Percentiles rank a stretch among this genome's conserved stretches.
Conservation (phyloP, 2,888 invertebrate genomes). For the Habrosyne pyritoides region DNA sequence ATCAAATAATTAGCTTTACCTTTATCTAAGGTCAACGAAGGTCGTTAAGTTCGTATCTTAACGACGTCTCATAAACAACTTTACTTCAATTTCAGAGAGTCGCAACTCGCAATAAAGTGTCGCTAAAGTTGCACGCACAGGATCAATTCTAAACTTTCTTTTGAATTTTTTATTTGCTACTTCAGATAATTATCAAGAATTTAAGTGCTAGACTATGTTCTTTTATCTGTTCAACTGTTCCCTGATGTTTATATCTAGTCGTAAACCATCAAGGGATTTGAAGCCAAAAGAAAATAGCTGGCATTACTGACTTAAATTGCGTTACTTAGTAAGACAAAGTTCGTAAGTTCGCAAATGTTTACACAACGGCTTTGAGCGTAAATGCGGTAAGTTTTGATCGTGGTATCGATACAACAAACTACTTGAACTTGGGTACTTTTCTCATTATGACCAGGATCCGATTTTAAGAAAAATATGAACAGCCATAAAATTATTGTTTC, state of each 20-base stretch:
- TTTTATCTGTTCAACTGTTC: background rate
- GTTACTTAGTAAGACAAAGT: background rate
- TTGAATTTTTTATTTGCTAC: background rate
- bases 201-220: background rate
- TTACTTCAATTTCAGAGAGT: background rate
- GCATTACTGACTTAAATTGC: background rate
- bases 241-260: too few relatives aligned
- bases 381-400: background rate
- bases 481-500: too few relatives aligned
- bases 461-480: too few relatives aligned
- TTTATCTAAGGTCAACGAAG: background rate
- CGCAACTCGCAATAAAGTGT: background rate
- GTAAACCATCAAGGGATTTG: background rate
- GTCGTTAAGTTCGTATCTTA: conserved; percentile 4
- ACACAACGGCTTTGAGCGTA: background rate
- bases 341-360: background rate
- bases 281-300: background rate
- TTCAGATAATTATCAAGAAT: background rate
- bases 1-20: background rate
- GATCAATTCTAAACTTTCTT: background rate
- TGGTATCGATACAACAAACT: background rate
- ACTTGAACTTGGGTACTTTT: background rate
- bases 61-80: background rate
- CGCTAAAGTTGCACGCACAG: background rate
- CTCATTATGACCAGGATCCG: background rate